Percentiles rank a stretch among this genome's conserved stretches.
Conservation (phyloP, 2,888 invertebrate genomes). For the Andrena chrysosceles region DNA sequence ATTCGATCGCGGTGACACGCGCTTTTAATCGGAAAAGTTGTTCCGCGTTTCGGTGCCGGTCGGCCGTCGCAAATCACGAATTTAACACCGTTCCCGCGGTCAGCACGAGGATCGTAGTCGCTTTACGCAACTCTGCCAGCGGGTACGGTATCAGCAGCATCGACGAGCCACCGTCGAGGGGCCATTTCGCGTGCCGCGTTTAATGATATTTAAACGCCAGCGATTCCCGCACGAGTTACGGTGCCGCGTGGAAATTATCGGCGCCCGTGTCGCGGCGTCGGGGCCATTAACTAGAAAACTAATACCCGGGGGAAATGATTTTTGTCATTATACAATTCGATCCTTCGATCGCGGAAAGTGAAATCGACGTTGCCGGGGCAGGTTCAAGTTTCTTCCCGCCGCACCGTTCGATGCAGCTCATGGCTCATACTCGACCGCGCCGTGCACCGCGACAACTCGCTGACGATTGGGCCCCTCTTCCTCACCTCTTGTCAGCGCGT, state of each 20-base stretch:
- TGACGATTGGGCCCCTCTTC: conserved; percentile 14
- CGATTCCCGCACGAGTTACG: conserved; percentile 4
- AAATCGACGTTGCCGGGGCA: conserved; percentile 45
- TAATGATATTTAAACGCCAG: conserved; percentile 14
- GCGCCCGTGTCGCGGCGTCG: not conserved
- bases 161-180: not conserved
- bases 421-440: not conserved
- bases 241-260: not conserved
- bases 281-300: conserved; percentile 17
- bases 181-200: not conserved
- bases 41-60: not conserved
- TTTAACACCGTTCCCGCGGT: conserved; percentile 5
- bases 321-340: conserved; percentile 40
- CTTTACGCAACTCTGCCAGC: conserved; percentile 1
- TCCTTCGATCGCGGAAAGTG: conserved; percentile 51
- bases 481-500: conserved; percentile 21
- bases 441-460: conserved; percentile 12
- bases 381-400: conserved; percentile 41
- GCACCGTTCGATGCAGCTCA: not conserved
- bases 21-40: conserved; percentile 24
- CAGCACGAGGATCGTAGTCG: not conserved
- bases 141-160: too few relatives aligned
- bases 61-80: not conserved
- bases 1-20: conserved; percentile 29
- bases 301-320: conserved; percentile 24